A percentile compares a stretch with the other conserved stretches of the same genome.
Evolutionary conservation across 2,888 invertebrate genomes (phyloP).

Genomic region (Sicus ferrugineus): DNA sequence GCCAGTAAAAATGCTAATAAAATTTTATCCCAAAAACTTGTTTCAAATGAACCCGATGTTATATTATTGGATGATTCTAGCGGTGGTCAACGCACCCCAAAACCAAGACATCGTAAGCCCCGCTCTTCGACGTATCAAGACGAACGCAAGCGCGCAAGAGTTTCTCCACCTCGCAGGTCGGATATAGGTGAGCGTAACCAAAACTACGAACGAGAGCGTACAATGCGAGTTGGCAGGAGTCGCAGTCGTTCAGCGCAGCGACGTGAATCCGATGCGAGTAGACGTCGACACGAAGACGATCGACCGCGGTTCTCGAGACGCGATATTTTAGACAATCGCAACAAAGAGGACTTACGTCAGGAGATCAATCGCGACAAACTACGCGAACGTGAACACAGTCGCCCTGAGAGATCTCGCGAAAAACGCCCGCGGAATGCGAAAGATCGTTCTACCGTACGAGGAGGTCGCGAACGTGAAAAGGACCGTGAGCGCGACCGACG

Average conservation of each 20-base stretch:
- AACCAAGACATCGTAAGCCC: slow-evolving; percentile 51
- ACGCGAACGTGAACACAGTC: slow-evolving; percentile 64
- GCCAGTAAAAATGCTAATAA: slow-evolving; percentile 63
- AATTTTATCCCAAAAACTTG: slow-evolving; percentile 59
- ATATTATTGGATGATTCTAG: slow-evolving; percentile 74
- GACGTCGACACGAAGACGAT: slow-evolving; percentile 39
- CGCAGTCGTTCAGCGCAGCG: slow-evolving; percentile 46
- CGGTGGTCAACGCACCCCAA: slow-evolving; percentile 67
- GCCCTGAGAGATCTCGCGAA: slow-evolving; percentile 60
- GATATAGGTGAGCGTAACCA: slow-evolving; percentile 36
- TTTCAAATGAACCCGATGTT: slow-evolving; percentile 67
- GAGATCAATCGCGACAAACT: slow-evolving; percentile 66
- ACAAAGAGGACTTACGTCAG: slow-evolving; percentile 63
- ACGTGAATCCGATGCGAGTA: slow-evolving; percentile 35
- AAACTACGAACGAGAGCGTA: slow-evolving; percentile 38
- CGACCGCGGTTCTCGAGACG: slow-evolving; percentile 63
- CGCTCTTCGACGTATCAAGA: slow-evolving; percentile 34
- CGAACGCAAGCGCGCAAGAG: slow-evolving; percentile 36
- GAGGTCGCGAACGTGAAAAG: slow-evolving; percentile 61
- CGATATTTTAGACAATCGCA: slow-evolving; percentile 61
- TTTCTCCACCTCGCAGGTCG: slow-evolving; percentile 33
- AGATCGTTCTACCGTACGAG: slow-evolving; percentile 41
- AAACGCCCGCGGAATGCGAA: slow-evolving; percentile 50
- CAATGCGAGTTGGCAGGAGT: slow-evolving; percentile 33
- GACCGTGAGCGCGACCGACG: slow-evolving; percentile 51